Base-by-base conservation (phyloP, 2,797 vertebrate genomes). In the Poecilia gillii region DNA sequence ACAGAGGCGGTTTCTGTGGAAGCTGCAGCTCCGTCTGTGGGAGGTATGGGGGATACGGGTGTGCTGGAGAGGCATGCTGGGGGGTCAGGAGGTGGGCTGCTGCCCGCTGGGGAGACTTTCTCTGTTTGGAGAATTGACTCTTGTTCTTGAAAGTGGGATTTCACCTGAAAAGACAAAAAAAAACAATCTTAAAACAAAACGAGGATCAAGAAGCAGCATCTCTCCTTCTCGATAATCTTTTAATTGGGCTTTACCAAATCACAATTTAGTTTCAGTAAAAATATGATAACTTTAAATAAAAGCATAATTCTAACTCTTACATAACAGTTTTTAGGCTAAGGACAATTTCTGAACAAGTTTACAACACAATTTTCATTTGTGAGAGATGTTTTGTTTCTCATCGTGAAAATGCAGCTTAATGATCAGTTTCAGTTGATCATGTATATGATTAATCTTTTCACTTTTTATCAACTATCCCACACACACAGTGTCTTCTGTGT, bases 51-150 rank as follows among this genome's bases (percentile, higher is more conserved):
- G 0, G 86, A 81, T 51, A 78, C 41, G 53, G 92, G 84, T 0
- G 90, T 90, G 31, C 92, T 90, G 0, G 81, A 46, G 74, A 79
- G 73, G 13, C 72, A 77, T 33, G 83, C 74, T 13, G 89, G 83
- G 62, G 90, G 90, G 76, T 88, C 14, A 6, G 90, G 81, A 74
- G 90, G 90, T 76, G 94, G 94, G 94, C 96, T 94, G 62, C 94
- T 86, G 93, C 94, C 94, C 77, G 96, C 90, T 87, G 91, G 90
- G 82, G 92, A 94, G 81, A 86, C 82, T 49, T 91, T 92, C 45
- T 94, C 88, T 45, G n/a, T 70, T 80, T 84, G 89, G 14, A 88
- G 75, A 77, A 90, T 84, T 2, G 74, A 75, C 76, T 88, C 90
- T 71, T 33, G 71, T 43, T 46, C 76, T 80, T 81, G 74, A 47